Percentiles rank a stretch among this genome's conserved stretches.
Evolutionary conservation across 2,797 vertebrate genomes (phyloP).

Genomic region (Kryptopterus vitreolus): DNA sequence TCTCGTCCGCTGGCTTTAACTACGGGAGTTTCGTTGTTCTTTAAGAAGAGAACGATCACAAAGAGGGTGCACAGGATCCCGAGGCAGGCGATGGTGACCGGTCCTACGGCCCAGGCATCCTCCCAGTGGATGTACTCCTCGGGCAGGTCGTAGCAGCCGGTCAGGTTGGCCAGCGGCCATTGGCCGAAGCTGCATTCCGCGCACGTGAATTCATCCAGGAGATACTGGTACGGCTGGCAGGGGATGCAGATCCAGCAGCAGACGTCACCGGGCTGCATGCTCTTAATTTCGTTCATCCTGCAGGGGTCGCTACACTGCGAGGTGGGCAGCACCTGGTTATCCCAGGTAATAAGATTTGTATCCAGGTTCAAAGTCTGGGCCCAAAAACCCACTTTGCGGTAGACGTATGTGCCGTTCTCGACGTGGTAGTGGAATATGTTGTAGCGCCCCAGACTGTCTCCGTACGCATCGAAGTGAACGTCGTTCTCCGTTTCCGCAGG

Average conservation of each 20-base stretch:
- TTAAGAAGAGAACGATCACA: constrained; percentile 86
- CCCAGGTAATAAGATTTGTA: constrained; percentile 85
- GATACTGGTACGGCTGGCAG: constrained; percentile 92
- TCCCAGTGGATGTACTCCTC: constrained; percentile 97
- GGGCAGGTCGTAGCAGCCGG: constrained; percentile 90
- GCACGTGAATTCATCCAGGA: constrained; percentile 92
- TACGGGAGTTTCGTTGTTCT: constrained; percentile 91
- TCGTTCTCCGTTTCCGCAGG: constrained; percentile 82
- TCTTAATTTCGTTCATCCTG: constrained; percentile 94
- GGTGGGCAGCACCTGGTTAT: constrained; percentile 75
- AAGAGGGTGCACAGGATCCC: constrained; percentile 91
- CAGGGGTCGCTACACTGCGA: constrained; percentile 98
- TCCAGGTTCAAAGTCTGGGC: constrained; percentile 87
- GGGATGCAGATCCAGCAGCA: constrained; percentile 99
- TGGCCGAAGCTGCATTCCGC: constrained; percentile 89
- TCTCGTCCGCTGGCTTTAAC: constrained; percentile 96
- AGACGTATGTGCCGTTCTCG: constrained; percentile 79
- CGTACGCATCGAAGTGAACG: constrained; percentile 87
- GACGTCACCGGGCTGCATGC: constrained; percentile 96
- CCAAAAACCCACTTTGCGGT: constrained; percentile 96
- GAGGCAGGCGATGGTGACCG: constrained; percentile 91
- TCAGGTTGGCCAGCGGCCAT: constrained; percentile 91
- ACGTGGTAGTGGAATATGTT: constrained; percentile 95
- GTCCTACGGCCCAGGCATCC: constrained; percentile 94
- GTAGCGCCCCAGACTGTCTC: constrained; percentile 94